A percentile compares a stretch with the other conserved stretches of the same genome.
Conservation (phyloP, 2,113 vertebrate species). For the Lepus americanus region DNA sequence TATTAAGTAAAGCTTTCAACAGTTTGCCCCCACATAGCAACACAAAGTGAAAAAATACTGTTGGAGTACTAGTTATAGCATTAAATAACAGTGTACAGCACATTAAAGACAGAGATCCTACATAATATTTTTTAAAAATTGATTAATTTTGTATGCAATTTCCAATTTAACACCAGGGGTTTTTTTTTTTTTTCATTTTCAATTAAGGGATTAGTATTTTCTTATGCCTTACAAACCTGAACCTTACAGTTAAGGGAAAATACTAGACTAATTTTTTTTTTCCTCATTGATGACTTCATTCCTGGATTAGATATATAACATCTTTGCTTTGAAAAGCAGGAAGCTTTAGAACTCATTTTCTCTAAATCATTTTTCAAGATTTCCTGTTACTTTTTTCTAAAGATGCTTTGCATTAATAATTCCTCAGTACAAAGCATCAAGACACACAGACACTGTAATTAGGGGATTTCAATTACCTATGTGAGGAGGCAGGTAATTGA, state of each 20-base stretch:
- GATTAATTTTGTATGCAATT: too few species aligned
- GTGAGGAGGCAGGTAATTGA: conserved; percentile 84
- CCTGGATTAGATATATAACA: conserved; percentile 58
- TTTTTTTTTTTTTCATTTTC: too few species aligned
- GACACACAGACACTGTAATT: conserved; percentile 83
- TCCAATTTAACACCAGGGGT: too few species aligned
- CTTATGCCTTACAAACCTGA: conserved; percentile 24
- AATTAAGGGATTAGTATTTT: not conserved
- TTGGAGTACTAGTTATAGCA: too few species aligned
- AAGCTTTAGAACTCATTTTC: conserved; percentile 70
- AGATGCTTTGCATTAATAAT: conserved; percentile 82
- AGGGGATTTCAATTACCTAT: conserved; percentile 84
- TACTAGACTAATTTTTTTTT: conserved; percentile 54
- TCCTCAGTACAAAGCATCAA: conserved; percentile 78
- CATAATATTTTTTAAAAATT: too few species aligned
- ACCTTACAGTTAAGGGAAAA: conserved; percentile 60
- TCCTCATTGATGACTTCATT: conserved; percentile 66
- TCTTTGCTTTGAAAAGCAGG: conserved; percentile 69
- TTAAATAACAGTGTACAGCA: too few species aligned
- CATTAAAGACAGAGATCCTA: too few species aligned
- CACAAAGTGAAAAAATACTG: too few species aligned
- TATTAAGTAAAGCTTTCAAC: too few species aligned
- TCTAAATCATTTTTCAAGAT: conserved; percentile 83
- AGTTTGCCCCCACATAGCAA: too few species aligned
- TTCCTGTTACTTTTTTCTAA: conserved; percentile 81